Conservation (phyloP, 2,888 invertebrate genomes). For the Metacarcinus magister region DNA sequence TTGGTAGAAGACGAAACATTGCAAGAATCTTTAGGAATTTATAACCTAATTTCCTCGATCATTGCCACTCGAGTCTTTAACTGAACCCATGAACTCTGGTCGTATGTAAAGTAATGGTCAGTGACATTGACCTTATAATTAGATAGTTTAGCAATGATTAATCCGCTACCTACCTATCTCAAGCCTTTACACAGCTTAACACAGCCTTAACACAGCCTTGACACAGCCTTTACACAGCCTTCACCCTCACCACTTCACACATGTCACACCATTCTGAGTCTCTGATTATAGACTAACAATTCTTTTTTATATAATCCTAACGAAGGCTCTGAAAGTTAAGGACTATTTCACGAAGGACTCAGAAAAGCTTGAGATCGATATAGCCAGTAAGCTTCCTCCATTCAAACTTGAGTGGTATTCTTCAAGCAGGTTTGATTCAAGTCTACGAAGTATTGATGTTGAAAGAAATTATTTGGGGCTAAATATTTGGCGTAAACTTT, state of each 20-base stretch:
- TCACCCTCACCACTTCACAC: neutral
- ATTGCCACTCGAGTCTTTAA: neutral
- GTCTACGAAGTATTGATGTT: too few species aligned
- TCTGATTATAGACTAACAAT: too few species aligned
- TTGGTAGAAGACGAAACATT: neutral
- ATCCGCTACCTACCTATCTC: neutral
- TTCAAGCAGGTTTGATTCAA: too few species aligned
- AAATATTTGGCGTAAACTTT: neutral
- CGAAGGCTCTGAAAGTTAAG: neutral
- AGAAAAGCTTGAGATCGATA: neutral
- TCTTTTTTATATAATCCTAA: neutral
- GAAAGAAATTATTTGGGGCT: neutral
- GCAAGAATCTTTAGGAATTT: neutral
- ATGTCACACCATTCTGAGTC: too few species aligned
- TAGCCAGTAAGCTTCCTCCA: neutral
- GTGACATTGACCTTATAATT: neutral
- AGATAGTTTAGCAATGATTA: neutral
- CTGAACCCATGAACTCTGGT: neutral
- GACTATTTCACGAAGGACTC: neutral
- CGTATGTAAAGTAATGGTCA: neutral
- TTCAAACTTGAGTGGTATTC: neutral
- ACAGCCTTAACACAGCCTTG: neutral
- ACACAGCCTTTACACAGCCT: neutral
- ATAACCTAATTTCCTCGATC: neutral
- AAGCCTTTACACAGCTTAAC: neutral